Percentiles rank a stretch among this genome's conserved stretches.
Evolutionary conservation across 2,113 vertebrate species (phyloP).

Genomic region (Albula glossodonta): DNA sequence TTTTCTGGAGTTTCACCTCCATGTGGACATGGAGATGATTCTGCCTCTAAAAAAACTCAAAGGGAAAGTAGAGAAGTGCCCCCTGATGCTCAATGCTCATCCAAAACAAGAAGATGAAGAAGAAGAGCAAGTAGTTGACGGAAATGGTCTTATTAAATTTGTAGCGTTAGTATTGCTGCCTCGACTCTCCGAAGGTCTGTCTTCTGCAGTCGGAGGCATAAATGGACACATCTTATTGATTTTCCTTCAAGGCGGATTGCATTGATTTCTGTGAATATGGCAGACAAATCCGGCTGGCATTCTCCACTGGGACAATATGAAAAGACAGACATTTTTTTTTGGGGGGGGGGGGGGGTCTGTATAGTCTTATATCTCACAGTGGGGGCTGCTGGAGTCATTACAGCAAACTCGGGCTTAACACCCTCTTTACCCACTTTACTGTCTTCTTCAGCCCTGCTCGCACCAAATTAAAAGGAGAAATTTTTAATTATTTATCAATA

Average conservation of each 20-base stretch:
- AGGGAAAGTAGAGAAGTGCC: slow-evolving; percentile 28
- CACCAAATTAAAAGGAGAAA: slow-evolving; percentile 77
- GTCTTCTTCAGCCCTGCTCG: slow-evolving; percentile 68
- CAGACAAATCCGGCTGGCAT: slow-evolving; percentile 86
- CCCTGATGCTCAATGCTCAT: slow-evolving; percentile 70
- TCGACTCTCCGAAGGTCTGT: slow-evolving; percentile 80
- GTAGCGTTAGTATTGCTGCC: slow-evolving; percentile 77
- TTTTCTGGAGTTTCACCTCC: slow-evolving; percentile 1
- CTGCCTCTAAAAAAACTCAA: slow-evolving; percentile 11
- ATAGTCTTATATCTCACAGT: slow-evolving; percentile 67
- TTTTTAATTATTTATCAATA: slow-evolving; percentile 92
- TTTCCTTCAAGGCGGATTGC: slow-evolving; percentile 95
- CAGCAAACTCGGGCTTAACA: slow-evolving; percentile 73
- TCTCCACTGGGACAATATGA: slow-evolving; percentile 76
- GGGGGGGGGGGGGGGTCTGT: slow-evolving; percentile 61
- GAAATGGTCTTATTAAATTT: slow-evolving; percentile 81
- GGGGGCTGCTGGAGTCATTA: slow-evolving; percentile 80
- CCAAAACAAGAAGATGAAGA: slow-evolving; percentile 34
- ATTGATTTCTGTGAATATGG: slow-evolving; percentile 90
- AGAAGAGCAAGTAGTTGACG: slow-evolving; percentile 40
- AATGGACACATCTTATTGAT: slow-evolving; percentile 97
- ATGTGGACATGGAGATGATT: slow-evolving; percentile 17
- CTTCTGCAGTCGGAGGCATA: slow-evolving; percentile 82
- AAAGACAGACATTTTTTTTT: slow-evolving; percentile 64
- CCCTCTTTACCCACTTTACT: slow-evolving; percentile 54